Percentiles rank a stretch among this genome's conserved stretches.
These are phyloP conservation scores for Etheostoma nigrum DNA, from an alignment of 2,797 vertebrate genomes.

Conservation along the genomic window DNA sequence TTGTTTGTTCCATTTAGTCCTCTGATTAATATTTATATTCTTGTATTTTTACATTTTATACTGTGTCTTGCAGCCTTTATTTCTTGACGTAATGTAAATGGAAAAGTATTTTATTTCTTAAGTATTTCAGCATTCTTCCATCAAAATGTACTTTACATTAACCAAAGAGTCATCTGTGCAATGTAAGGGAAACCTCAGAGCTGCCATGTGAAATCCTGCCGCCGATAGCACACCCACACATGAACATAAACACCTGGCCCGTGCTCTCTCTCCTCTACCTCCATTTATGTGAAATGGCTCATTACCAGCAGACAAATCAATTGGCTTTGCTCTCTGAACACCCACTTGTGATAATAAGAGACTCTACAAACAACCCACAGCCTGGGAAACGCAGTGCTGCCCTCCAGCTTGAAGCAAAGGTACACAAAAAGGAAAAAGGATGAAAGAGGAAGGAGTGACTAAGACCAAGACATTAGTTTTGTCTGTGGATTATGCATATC, in stretches of 20 bases:
- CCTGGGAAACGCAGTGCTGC: conserved; percentile 62
- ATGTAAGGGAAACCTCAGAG: conserved; percentile 54
- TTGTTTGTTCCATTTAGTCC: conserved; percentile 38
- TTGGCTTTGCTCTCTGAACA: conserved; percentile 83
- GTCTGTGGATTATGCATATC: conserved; percentile 54
- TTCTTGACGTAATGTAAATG: neutral
- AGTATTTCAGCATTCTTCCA: conserved; percentile 10
- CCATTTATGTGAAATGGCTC: conserved; percentile 80
- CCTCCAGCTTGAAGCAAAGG: conserved; percentile 62
- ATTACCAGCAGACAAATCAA: conserved; percentile 86
- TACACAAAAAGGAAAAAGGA: conserved; percentile 50
- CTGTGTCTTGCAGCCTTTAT: conserved; percentile 13
- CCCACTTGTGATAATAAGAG: conserved; percentile 84
- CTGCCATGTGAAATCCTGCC: conserved; percentile 57
- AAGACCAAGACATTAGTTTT: conserved; percentile 60
- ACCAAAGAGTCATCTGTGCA: conserved; percentile 27
- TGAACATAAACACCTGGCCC: conserved; percentile 72
- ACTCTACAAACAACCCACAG: conserved; percentile 78
- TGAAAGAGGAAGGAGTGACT: conserved; percentile 62
- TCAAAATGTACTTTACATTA: conserved; percentile 31
- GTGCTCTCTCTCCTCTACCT: conserved; percentile 66
- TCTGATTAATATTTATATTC: conserved; percentile 27
- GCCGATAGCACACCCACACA: conserved; percentile 64
- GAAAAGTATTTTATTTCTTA: neutral
- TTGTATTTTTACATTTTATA: conserved; percentile 25